phyloP scores from a whole-genome alignment of 2,113 vertebrate genomes.

The Epinephelus cyanopodus region DNA sequence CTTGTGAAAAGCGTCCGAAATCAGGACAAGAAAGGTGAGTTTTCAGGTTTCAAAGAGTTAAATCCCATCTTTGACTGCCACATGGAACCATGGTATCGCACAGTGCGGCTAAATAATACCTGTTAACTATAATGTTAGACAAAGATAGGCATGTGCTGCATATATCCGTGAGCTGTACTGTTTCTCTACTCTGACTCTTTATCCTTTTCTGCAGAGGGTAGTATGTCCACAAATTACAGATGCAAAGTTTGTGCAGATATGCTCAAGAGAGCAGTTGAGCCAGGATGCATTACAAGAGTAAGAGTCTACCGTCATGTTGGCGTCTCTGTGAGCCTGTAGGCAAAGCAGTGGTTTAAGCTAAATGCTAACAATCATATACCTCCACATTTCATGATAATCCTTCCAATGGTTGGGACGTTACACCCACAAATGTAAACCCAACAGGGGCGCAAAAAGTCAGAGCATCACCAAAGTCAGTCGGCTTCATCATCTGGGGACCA shows the following conservation, averaged over 20 bases:
- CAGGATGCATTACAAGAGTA: not conserved
- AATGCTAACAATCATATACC: not conserved
- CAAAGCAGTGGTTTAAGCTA: not conserved
- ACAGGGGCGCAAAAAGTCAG: not conserved
- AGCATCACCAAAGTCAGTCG: not conserved
- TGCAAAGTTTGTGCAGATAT: not conserved
- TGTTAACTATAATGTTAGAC: not conserved
- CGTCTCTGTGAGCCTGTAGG: not conserved
- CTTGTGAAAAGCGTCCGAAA: no score
- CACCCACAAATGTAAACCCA: not conserved
- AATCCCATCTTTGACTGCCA: not conserved
- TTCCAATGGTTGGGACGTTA: not conserved
- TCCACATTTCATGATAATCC: not conserved
- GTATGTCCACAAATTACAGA: not conserved
- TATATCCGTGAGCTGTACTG: no score
- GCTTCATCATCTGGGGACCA: not conserved
- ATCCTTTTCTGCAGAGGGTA: not conserved
- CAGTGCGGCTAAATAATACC: not conserved
- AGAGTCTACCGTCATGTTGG: not conserved
- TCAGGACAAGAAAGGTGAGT: no score
- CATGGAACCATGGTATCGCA: not conserved
- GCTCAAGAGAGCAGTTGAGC: not conserved
- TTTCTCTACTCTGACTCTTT: not conserved
- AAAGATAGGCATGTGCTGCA: not conserved
- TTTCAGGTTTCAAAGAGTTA: no score